Conservation (phyloP, 1,140 invertebrate genomes). For the Homalodisca vitripennis region DNA sequence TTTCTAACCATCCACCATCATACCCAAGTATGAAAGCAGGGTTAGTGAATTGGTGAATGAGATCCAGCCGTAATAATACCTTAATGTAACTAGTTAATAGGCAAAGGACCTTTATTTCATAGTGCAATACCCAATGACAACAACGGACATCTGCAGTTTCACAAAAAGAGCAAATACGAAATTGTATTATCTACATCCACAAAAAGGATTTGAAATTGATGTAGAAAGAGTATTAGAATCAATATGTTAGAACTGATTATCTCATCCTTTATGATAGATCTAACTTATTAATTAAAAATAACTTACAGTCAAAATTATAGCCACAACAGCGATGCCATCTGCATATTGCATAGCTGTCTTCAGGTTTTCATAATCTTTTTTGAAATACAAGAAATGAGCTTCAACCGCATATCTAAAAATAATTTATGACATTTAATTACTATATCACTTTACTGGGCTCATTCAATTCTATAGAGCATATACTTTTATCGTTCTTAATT, state of each 20-base stretch:
- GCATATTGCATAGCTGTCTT: not conserved
- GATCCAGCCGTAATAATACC: no score
- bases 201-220: not conserved
- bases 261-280: not conserved
- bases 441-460: not conserved
- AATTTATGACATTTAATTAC: not conserved
- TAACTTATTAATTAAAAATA: not conserved
- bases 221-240: not conserved
- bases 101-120: no score
- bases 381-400: slow-evolving; percentile 17
- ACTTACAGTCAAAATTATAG: not conserved
- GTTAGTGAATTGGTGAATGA: no score
- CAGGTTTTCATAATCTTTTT: not conserved
- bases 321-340: not conserved
- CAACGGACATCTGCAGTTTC: not conserved
- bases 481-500: not conserved
- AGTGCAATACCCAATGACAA: not conserved
- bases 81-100: no score
- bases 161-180: not conserved
- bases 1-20: no score
- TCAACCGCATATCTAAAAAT: not conserved
- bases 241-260: not conserved
- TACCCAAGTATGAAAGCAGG: no score
- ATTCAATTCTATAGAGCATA: not conserved
- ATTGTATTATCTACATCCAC: not conserved